These are phyloP conservation scores for Osmerus mordax DNA, from an alignment of 2,113 vertebrate species.

Conservation along the genomic window DNA sequence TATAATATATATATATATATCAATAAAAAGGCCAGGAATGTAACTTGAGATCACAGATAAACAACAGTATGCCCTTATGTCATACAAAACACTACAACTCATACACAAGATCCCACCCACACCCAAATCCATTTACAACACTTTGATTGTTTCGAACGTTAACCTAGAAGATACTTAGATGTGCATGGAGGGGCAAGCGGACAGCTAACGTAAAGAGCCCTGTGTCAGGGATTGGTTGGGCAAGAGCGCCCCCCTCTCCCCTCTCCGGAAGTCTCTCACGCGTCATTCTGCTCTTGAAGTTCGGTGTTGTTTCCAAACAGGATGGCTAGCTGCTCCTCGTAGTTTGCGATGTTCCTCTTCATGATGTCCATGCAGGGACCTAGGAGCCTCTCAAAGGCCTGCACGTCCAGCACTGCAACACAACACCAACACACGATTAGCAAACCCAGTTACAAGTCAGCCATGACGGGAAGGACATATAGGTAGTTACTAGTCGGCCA, in stretches of 20 bases:
- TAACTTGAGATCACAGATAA: background rate
- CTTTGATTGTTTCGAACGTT: background rate
- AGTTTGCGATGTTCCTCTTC: constrained; percentile 86
- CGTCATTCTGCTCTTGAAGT: constrained; percentile 72
- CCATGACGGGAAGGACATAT: too few species aligned
- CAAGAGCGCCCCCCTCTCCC: too few species aligned
- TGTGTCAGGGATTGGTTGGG: background rate
- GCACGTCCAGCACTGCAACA: constrained; percentile 82
- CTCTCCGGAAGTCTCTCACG: constrained; percentile 64
- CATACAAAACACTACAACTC: background rate
- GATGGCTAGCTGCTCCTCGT: constrained; percentile 80
- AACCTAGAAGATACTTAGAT: background rate
- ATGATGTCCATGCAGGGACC: constrained; percentile 89
- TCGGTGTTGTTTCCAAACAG: constrained; percentile 83
- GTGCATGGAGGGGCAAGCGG: background rate
- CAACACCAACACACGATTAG: background rate
- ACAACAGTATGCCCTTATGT: background rate
- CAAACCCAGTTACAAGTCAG: too few species aligned
- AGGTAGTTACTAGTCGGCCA: too few species aligned
- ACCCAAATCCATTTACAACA: background rate
- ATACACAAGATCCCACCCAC: background rate
- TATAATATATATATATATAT: too few species aligned
- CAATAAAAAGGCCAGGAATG: constrained; percentile 1
- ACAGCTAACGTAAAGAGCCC: background rate
- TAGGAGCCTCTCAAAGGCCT: constrained; percentile 86